Conservation (phyloP, 2,888 invertebrate species). For the Argynnis bischoffii region DNA sequence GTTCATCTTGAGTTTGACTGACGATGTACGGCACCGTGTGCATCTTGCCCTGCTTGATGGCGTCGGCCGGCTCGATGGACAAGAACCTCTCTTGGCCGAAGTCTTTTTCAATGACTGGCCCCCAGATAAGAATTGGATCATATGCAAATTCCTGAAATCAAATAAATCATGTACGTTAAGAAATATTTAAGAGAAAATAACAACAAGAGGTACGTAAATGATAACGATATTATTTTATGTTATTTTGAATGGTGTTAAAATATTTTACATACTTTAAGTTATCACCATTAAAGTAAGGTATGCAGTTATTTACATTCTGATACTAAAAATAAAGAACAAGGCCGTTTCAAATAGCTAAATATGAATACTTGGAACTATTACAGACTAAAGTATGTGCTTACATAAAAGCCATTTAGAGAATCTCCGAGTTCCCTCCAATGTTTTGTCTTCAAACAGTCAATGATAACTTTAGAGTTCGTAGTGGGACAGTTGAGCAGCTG, state of each 20-base stretch:
- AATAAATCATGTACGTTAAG: neutral
- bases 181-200: neutral
- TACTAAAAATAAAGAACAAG: too few species aligned
- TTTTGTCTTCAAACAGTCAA: constrained; percentile 82
- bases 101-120: constrained; percentile 85
- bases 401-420: constrained; percentile 69
- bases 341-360: too few species aligned
- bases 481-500: constrained; percentile 82
- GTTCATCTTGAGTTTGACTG: constrained; percentile 86
- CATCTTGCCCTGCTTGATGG: constrained; percentile 81
- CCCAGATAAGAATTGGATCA: constrained; percentile 82
- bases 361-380: neutral
- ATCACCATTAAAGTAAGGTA: too few species aligned
- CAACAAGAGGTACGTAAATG: too few species aligned
- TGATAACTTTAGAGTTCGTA: constrained; percentile 74
- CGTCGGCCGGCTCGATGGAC: constrained; percentile 81
- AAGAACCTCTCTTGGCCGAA: constrained; percentile 86
- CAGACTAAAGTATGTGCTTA: constrained; percentile 43
- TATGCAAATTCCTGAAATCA: constrained; percentile 74
- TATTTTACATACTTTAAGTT: too few species aligned
- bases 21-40: constrained; percentile 85
- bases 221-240: too few species aligned
- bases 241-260: too few species aligned
- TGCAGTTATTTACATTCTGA: too few species aligned
- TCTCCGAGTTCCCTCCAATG: constrained; percentile 74